Percentiles rank a stretch among this genome's conserved stretches.
phyloP scores from a whole-genome alignment of 2,888 invertebrate species.

The Blastobasis lacticolella region DNA sequence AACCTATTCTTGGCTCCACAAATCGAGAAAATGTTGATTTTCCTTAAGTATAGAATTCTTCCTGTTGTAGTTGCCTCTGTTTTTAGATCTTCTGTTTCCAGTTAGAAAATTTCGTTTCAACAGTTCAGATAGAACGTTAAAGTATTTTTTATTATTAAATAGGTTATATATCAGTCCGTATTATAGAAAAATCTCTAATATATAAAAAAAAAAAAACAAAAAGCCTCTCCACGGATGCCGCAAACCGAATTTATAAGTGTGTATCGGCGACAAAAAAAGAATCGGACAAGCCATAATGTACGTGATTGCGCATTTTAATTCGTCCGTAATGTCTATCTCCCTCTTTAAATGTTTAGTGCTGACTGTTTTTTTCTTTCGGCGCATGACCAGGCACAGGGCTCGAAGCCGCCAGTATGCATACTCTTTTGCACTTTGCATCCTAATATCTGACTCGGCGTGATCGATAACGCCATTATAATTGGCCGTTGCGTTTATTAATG shows the following conservation, averaged over 20 bases:
- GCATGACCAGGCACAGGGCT: conserved; percentile 27
- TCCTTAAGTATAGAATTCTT: too few species aligned
- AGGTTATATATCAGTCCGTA: too few species aligned
- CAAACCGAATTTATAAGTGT: conserved; percentile 49
- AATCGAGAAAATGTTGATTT: too few species aligned
- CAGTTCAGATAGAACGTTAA: too few species aligned
- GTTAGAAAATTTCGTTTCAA: too few species aligned
- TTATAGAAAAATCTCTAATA: too few species aligned
- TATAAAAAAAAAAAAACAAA: conserved; percentile 24
- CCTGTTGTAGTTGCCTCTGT: too few species aligned
- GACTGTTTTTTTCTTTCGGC: conserved; percentile 31
- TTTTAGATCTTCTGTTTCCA: too few species aligned
- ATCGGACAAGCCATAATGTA: conserved; percentile 50
- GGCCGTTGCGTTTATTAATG: conserved; percentile 17
- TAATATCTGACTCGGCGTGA: conserved; percentile 11
- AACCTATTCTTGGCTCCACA: too few species aligned
- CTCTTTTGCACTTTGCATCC: conserved; percentile 34
- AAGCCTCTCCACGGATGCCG: conserved; percentile 33
- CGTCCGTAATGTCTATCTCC: conserved; percentile 51
- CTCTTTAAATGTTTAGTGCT: conserved; percentile 56
- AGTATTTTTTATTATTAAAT: too few species aligned
- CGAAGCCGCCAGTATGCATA: conserved; percentile 35
- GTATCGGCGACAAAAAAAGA: conserved; percentile 47
- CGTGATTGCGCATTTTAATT: conserved; percentile 72
- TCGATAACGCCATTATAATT: conserved; percentile 17